Percentiles rank a stretch among this genome's conserved stretches.
Evolutionary conservation across 35 echinoderm and acorn worm genomes (phyloP).

Genomic region (Amphiura filiformis): DNA sequence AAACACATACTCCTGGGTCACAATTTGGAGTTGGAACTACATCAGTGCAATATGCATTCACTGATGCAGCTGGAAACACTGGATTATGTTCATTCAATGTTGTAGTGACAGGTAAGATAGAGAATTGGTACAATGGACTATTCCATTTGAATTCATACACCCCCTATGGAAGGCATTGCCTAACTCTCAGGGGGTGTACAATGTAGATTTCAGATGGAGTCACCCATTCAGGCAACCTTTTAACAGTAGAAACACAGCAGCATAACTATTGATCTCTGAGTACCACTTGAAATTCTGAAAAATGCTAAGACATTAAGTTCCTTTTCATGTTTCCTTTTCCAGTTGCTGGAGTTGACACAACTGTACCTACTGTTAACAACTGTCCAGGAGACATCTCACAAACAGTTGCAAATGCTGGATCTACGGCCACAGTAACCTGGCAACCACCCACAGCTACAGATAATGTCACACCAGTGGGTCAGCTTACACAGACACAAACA

Average conservation of each 20-base stretch:
- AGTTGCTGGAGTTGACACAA: background rate
- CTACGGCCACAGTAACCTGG: background rate
- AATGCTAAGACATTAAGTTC: too few relatives aligned
- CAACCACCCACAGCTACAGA: background rate
- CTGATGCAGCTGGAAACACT: constrained; percentile 23
- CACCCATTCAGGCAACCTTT: too few relatives aligned
- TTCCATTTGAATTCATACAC: too few relatives aligned
- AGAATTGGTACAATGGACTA: too few relatives aligned
- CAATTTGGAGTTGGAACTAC: constrained; percentile 34
- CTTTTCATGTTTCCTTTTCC: background rate
- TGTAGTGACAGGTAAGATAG: background rate
- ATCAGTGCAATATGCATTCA: constrained; percentile 32
- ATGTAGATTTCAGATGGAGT: too few relatives aligned
- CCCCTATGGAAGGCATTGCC: too few relatives aligned
- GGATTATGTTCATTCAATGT: constrained; percentile 16
- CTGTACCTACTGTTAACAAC: background rate
- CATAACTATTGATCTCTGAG: too few relatives aligned
- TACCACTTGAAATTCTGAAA: too few relatives aligned
- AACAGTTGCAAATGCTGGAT: background rate
- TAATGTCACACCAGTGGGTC: background rate
- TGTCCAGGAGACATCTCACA: background rate
- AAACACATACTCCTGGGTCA: constrained; percentile 12
- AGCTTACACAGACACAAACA: background rate
- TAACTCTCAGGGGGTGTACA: too few relatives aligned
- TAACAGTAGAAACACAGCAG: too few relatives aligned